These are phyloP conservation scores for Australoheros scitulus DNA, from an alignment of 2,113 vertebrate genomes.

Conservation along the genomic window DNA sequence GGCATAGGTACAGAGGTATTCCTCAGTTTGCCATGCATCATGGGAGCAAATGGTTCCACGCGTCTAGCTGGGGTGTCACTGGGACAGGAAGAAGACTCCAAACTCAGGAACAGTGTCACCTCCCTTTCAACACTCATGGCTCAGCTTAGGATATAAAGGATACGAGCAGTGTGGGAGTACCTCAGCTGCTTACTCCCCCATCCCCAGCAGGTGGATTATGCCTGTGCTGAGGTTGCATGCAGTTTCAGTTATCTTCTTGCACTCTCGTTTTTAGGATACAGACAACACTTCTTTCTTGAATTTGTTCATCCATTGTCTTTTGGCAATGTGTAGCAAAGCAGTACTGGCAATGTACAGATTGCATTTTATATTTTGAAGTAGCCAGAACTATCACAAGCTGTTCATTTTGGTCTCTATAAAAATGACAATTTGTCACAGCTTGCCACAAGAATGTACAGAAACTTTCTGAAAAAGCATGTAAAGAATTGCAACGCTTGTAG, in stretches of 20 bases:
- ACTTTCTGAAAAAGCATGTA: neutral
- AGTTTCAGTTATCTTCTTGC: neutral
- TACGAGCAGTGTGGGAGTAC: conserved; percentile 11
- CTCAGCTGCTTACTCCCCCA: neutral
- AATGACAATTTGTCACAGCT: neutral
- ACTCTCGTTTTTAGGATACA: neutral
- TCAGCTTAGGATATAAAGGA: conserved; percentile 86
- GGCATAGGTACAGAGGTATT: conserved; percentile 89
- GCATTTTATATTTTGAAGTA: neutral
- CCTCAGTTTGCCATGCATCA: conserved; percentile 90
- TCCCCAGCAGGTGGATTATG: neutral
- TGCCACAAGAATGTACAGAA: neutral
- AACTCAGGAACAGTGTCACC: conserved; percentile 82
- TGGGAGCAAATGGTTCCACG: conserved; percentile 84
- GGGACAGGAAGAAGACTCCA: conserved; percentile 78
- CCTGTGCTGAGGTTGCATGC: neutral
- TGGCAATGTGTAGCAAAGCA: neutral
- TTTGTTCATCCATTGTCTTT: neutral
- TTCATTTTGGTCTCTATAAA: neutral
- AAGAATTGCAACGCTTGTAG: neutral
- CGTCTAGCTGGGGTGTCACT: conserved; percentile 80
- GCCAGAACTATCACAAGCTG: neutral
- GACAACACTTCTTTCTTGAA: neutral
- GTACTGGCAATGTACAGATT: neutral
- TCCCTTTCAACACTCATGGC: conserved; percentile 84